Evolutionary conservation across 2,888 invertebrate genomes (phyloP), one percentile per base, ranked within the genome.

Genomic region (Galerucella nymphaeae): DNA sequence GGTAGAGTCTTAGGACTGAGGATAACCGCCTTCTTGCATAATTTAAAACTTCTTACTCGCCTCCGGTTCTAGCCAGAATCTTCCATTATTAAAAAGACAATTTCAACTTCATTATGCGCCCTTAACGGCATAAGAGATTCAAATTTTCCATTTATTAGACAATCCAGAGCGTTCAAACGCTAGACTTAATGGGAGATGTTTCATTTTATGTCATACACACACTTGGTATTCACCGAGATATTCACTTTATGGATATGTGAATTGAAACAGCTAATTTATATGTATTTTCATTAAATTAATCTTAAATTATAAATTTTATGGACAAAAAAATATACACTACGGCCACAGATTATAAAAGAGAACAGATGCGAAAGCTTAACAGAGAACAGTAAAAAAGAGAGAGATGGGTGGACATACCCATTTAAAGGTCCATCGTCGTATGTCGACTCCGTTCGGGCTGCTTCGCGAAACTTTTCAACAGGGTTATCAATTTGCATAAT

Each of bases 1-100:
- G 45, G 41, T 57, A 42, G 64, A 72, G 66, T 65, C 68, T 72
- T 58, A 59, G 65, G 63, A 62, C 64, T 57, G 59, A 72, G 59
- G 69, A 72, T 72, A 72, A 72, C 72, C 68, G 65, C 48, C 69
- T 16, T 61, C 64, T 55, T 72, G 68, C 72, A 69, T 72, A 72
- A 72, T 72, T 72, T 68, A 72, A 59, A 65, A 53, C 72, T 72
- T 41, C 72, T 72, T 69, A 72, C 64, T 65, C 72, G 62, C 69
- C 55, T 64, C 63, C 63, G 70, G 70, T 42, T 41, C 45, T 55
- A 64, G 55, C 38, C 64, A 18, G 55, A 63, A 63, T 55, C 57
- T 70, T 63, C 63, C 63, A 70, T 70, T 70, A 70, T 70, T 70
- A 70, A 70, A 70, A 70, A 50, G 70, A 70, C 70, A 70, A 70